A percentile compares a stretch with the other conserved stretches of the same genome.
Evolutionary conservation across 2,888 invertebrate species (phyloP).

Genomic region (Dilophus febrilis): DNA sequence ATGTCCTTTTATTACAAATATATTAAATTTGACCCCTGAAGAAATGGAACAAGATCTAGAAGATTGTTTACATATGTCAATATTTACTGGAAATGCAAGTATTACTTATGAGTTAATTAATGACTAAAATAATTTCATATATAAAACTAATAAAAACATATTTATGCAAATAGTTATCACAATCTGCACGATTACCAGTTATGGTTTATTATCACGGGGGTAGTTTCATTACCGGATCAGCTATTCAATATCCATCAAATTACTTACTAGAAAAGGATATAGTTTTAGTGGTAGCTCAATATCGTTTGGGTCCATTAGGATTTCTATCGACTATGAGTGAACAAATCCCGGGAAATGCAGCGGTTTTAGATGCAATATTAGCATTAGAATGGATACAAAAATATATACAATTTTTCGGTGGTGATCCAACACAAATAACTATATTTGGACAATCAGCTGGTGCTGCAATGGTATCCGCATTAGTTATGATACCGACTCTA

Average conservation of each 20-base stretch:
- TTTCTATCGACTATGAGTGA: slow-evolving; percentile 34
- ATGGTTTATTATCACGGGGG: slow-evolving; percentile 31
- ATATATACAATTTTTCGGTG: slow-evolving; percentile 34
- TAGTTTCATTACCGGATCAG: slow-evolving; percentile 25
- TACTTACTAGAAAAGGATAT: slow-evolving; percentile 32
- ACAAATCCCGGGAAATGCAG: slow-evolving; percentile 36
- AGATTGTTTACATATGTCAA: slow-evolving; percentile 24
- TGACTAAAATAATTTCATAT: background rate
- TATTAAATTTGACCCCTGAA: slow-evolving; percentile 5
- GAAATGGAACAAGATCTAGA: slow-evolving; percentile 18
- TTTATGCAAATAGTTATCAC: slow-evolving; percentile 3
- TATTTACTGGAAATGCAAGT: slow-evolving; percentile 21
- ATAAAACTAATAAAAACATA: background rate
- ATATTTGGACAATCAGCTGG: slow-evolving; percentile 38
- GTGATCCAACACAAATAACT: slow-evolving; percentile 32
- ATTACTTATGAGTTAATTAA: background rate
- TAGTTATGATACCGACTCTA: slow-evolving; percentile 29
- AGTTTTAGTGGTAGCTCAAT: slow-evolving; percentile 32
- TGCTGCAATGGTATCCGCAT: slow-evolving; percentile 31
- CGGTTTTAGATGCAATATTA: slow-evolving; percentile 33
- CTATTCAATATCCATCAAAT: slow-evolving; percentile 25
- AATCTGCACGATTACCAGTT: slow-evolving; percentile 21
- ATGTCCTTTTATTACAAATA: slow-evolving; percentile 22
- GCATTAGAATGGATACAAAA: slow-evolving; percentile 33
- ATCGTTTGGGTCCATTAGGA: slow-evolving; percentile 34